Conservation (phyloP, 1,140 invertebrate species). For the Chelonus insularis region DNA sequence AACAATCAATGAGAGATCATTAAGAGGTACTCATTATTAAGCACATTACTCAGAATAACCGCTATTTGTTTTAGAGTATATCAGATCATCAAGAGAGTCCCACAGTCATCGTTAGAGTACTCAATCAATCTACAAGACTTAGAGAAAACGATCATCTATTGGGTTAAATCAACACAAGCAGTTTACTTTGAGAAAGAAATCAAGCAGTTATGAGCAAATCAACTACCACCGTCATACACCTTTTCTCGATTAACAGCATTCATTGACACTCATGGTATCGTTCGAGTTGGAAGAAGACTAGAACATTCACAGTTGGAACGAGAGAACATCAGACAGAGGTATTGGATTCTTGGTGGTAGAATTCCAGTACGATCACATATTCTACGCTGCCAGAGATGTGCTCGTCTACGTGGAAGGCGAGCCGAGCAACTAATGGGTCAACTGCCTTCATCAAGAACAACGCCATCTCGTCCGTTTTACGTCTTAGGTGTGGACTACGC, state of each 20-base stretch:
- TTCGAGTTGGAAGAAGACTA: slow-evolving; percentile 4
- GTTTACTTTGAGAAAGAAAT: neutral
- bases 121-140: neutral
- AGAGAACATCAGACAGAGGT: neutral
- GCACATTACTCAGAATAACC: neutral
- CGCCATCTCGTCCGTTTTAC: slow-evolving; percentile 31
- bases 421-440: slow-evolving; percentile 35
- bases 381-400: no score
- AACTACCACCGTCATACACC: neutral
- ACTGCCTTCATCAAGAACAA: slow-evolving; percentile 37
- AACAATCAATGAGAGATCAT: neutral
- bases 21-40: neutral
- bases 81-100: neutral
- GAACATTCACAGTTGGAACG: neutral
- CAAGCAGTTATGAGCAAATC: neutral
- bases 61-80: neutral
- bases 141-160: neutral
- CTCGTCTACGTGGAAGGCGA: no score
- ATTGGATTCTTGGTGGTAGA: slow-evolving; percentile 36
- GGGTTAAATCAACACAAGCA: neutral
- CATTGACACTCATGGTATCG: neutral
- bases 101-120: neutral
- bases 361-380: slow-evolving; percentile 31
- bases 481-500: slow-evolving; percentile 39
- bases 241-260: neutral